Base-by-base conservation (phyloP, 2,113 vertebrate genomes). In the Colistium nudipinnis region DNA sequence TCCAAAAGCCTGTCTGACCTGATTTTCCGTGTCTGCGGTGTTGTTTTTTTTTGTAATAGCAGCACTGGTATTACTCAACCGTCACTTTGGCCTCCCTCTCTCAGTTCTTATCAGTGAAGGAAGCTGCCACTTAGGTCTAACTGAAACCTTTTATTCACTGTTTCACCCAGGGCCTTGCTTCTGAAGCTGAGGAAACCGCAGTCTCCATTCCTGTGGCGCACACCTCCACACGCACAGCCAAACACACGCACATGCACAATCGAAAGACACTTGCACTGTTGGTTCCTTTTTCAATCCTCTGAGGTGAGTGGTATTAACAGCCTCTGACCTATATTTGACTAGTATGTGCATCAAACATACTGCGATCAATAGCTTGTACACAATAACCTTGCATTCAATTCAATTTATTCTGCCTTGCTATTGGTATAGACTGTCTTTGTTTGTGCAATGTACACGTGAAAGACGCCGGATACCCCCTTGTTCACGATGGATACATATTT, bases 81-180 rank as follows among this genome's bases (percentile, higher is more conserved):
- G 87, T 81, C 82, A 83, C 75, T 74, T 68, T 59, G 35, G 79
- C 67, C 62, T 69, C 45, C n/a, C 35, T 81, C 77, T 44, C 53
- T 65, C 67, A 80, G 35, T 63, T 44, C 78, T 90, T 87, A 88
- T 89, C 86, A 78, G 82, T 35, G 71, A 65, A 86, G 62, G 63
- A 83, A 90, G 80, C 85, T 85, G 78, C 86, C 78, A 83, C 84
- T 84, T 62, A 60, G 76, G 74, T 66, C 78, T 70, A 91, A 91
- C 90, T 87, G 88, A 88, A 90, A 90, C 76, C 87, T 81, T 89
- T 89, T 82, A 82, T 81, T 89, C 73, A 78, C 57, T 78, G 78
- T 82, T 68, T 79, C 74, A 83, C 43, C 63, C 61, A 57, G 51
- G 82, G 71, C 65, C 65, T 53, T 75, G 74, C 51, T 43, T 80